These are phyloP conservation scores for Eupithecia abbreviata DNA, from an alignment of 2,888 invertebrate species.

Conservation along the genomic window DNA sequence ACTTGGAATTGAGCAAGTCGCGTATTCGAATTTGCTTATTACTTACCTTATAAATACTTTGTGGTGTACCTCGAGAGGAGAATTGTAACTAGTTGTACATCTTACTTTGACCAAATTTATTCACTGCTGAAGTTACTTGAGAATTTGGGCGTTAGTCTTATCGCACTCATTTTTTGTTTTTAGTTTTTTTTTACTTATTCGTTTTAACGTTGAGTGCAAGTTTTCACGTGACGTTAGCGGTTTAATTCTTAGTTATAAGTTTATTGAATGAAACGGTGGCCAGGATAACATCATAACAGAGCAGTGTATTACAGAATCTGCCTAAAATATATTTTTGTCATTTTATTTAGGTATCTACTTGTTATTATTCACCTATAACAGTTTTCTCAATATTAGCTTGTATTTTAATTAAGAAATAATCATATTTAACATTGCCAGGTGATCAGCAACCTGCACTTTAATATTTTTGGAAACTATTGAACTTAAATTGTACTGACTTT, in stretches of 20 bases:
- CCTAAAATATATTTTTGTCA: conserved; percentile 85
- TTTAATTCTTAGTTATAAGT: conserved; percentile 76
- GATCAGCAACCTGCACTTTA: conserved; percentile 85
- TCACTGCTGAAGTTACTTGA: conserved; percentile 73
- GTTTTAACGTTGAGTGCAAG: conserved; percentile 63
- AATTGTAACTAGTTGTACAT: conserved; percentile 77
- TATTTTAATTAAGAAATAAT: conserved; percentile 85
- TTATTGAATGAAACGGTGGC: conserved; percentile 80
- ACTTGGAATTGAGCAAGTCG: conserved; percentile 67
- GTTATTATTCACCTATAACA: conserved; percentile 84
- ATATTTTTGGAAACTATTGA: conserved; percentile 86
- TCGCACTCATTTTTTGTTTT: conserved; percentile 57
- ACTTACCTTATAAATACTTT: conserved; percentile 23
- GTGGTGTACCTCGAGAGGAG: conserved; percentile 40
- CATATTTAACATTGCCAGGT: conserved; percentile 85
- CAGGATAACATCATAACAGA: conserved; percentile 78
- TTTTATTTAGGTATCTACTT: conserved; percentile 84
- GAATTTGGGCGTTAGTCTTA: conserved; percentile 65
- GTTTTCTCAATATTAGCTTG: conserved; percentile 85
- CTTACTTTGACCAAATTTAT: conserved; percentile 79
- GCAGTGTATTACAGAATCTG: conserved; percentile 82
- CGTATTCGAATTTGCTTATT: conserved; percentile 46
- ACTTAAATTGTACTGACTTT: conserved; percentile 86
- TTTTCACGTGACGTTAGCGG: conserved; percentile 75
- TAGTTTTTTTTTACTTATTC: conserved; percentile 48